Evolutionary conservation across 2,888 invertebrate species (phyloP), one percentile per base, ranked within the genome.

Genomic region (Cylindroiulus punctatus): DNA sequence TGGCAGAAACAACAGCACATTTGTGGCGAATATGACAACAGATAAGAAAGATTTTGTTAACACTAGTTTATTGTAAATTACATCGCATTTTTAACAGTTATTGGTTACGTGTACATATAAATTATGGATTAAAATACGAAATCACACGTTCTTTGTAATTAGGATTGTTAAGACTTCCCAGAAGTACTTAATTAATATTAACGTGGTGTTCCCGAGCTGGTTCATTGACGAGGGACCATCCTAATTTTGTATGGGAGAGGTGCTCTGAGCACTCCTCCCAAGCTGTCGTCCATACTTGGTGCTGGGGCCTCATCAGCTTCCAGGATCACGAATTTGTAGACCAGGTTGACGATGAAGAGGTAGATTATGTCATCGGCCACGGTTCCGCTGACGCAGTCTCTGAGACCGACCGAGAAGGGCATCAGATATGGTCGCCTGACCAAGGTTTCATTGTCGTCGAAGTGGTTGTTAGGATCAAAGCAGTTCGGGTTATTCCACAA

Each of bases 381-480:
- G 89, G 96, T 96, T 88, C 96, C 96, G 0, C 97, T 97, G 0
- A 96, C 93, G 90, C 97, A 97, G 93, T 95, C 94, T 47, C 96
- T 93, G 90, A 96, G 96, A 14, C 86, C 84, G 17, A 4, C 14
- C 14, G 76, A 76, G 17, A 76, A 76, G 17, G 76, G 76, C 76
- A 76, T 32, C 5, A 76, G 3, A 17, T 30, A 14, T 4, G 12
- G 12, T 3, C 14, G 17, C 10, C 17, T 76, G 2, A 32, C 76
- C 36, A 4, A 4, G 1, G 30, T 0, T 1, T 8, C 94, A 0
- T 30, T 95, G 0, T 92, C 91, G 82, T 92, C 91, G 5, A 96
- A 90, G 89, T 96, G 96, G 85, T 96, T 92, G 22, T 92, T 91
- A 0, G 96, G 96, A 76, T 92, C 92, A 89, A 94, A 96, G 47